These are phyloP conservation scores for Solea senegalensis DNA, from an alignment of 2,113 vertebrate species.

Conservation along the genomic window DNA sequence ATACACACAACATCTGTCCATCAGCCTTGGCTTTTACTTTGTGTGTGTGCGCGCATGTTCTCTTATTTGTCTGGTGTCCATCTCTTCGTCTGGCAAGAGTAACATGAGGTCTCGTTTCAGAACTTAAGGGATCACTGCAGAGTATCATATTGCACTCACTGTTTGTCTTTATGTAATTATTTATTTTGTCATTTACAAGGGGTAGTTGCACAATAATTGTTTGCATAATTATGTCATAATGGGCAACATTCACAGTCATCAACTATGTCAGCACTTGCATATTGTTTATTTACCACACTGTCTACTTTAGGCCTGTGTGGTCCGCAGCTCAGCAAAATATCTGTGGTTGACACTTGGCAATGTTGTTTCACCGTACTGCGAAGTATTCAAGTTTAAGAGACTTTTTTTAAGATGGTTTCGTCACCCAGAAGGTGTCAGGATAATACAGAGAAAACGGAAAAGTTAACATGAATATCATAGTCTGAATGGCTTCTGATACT, in stretches of 20 bases:
- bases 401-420: background rate
- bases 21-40: constrained; percentile 57
- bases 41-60: constrained; percentile 6
- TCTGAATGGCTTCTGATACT: background rate
- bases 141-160: constrained; percentile 25
- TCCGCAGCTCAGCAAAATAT: background rate
- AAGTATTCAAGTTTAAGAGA: background rate
- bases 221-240: constrained; percentile 3
- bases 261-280: background rate
- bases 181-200: constrained; percentile 18
- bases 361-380: background rate
- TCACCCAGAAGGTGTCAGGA: constrained; percentile 66
- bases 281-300: constrained; percentile 3
- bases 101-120: constrained; percentile 16
- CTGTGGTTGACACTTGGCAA: background rate
- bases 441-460: constrained; percentile 43
- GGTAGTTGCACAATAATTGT: background rate
- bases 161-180: constrained; percentile 5
- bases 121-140: constrained; percentile 19
- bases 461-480: background rate
- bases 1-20: constrained; percentile 68
- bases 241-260: background rate
- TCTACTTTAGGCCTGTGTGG: background rate
- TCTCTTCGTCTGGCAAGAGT: constrained; percentile 44
- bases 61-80: constrained; percentile 33